phyloP scores from a whole-genome alignment of 2,888 invertebrate species.

The Helobdella robusta region DNA sequence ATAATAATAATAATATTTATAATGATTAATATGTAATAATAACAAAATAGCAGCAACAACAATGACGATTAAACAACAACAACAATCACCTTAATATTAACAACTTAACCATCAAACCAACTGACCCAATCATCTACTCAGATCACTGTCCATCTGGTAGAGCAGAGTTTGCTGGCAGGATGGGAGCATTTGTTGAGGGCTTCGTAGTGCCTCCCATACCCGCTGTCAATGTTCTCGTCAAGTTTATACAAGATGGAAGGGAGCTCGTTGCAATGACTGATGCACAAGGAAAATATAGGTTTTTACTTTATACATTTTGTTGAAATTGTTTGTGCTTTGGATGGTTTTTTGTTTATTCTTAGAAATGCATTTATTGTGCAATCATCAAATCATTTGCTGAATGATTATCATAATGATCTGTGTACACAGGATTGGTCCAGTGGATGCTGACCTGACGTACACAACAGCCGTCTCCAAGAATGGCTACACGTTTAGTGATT shows the following conservation, averaged over 20 bases:
- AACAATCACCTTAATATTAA: too few species aligned
- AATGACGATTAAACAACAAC: too few species aligned
- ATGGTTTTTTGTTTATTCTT: constrained; percentile 1
- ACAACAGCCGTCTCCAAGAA: constrained; percentile 69
- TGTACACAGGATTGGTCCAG: constrained; percentile 65
- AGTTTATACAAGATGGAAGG: constrained; percentile 36
- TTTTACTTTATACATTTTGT: background rate
- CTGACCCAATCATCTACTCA: too few species aligned
- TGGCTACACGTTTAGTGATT: constrained; percentile 71
- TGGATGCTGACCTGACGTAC: constrained; percentile 64
- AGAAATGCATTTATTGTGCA: background rate
- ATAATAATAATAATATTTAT: background rate
- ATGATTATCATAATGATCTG: background rate
- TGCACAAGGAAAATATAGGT: constrained; percentile 62
- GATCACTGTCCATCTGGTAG: constrained; percentile 40
- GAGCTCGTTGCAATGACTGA: constrained; percentile 54
- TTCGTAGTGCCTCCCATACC: constrained; percentile 55
- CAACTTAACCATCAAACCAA: too few species aligned
- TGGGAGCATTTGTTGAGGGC: constrained; percentile 55
- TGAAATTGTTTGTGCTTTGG: background rate
- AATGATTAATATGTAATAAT: background rate
- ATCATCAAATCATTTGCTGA: background rate
- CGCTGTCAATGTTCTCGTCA: constrained; percentile 50
- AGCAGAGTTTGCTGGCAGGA: constrained; percentile 41
- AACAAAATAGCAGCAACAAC: background rate